These are phyloP conservation scores for Acromyrmex charruanus DNA, from an alignment of 1,140 invertebrate species.

Conservation along the genomic window DNA sequence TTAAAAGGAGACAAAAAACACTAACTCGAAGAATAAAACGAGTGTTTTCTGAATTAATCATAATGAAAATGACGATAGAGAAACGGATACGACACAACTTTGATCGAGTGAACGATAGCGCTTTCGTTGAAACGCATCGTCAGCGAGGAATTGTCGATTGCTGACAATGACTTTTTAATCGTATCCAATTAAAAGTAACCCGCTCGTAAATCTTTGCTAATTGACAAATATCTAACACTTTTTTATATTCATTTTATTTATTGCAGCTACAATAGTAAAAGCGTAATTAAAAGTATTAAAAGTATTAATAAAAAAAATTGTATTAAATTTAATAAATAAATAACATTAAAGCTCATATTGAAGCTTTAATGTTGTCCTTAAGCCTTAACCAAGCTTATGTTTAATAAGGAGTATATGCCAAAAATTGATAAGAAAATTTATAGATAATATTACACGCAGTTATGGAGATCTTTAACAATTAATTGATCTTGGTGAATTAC, in stretches of 20 bases:
- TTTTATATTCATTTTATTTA: background rate
- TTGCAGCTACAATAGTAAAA: background rate
- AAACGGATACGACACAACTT: background rate
- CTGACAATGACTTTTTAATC: constrained; percentile 17
- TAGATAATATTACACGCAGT: no score
- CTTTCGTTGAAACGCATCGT: constrained; percentile 25
- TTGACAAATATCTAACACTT: background rate
- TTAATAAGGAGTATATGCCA: no score
- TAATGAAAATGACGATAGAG: constrained; percentile 8
- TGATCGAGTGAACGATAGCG: constrained; percentile 28
- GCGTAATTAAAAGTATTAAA: background rate
- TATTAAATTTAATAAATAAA: background rate
- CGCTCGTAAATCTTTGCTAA: background rate
- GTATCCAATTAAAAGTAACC: background rate
- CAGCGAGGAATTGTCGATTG: constrained; percentile 23
- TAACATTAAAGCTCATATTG: background rate
- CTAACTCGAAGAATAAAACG: constrained; percentile 6
- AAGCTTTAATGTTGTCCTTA: background rate
- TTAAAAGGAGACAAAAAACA: background rate
- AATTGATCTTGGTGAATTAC: no score
- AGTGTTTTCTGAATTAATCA: constrained; percentile 1
- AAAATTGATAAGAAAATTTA: no score
- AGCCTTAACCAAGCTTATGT: no score
- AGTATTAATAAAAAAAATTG: background rate
- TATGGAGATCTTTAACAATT: no score